Percentiles rank a stretch among this genome's conserved stretches.
These are phyloP conservation scores for Agrochola macilenta DNA, from an alignment of 2,888 invertebrate species.

Conservation along the genomic window DNA sequence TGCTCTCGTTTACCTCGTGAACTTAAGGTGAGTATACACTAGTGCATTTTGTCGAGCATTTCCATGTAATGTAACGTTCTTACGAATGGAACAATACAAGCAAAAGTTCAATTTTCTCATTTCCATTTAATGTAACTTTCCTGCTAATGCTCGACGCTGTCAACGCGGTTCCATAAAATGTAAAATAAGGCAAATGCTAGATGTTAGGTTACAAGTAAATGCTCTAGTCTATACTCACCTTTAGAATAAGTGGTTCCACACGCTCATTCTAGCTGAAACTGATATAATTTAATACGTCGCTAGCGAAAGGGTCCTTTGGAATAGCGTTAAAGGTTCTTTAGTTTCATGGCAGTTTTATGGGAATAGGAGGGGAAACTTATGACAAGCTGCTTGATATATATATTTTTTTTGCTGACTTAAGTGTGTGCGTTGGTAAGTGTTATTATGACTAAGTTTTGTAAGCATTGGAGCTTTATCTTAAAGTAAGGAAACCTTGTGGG, in stretches of 20 bases:
- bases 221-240: too few species aligned
- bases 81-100: too few species aligned
- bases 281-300: constrained; percentile 61
- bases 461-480: neutral
- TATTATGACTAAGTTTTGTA: constrained; percentile 15
- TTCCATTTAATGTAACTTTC: too few species aligned
- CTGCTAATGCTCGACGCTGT: too few species aligned
- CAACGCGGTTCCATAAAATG: too few species aligned
- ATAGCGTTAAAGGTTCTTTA: constrained; percentile 58
- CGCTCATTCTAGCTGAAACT: constrained; percentile 43
- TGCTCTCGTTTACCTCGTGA: neutral
- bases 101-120: too few species aligned
- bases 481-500: too few species aligned
- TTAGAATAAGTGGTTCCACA: constrained; percentile 32
- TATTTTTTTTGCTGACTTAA: constrained; percentile 43
- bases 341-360: constrained; percentile 63
- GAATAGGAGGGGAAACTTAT: constrained; percentile 45
- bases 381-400: constrained; percentile 39
- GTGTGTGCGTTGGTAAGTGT: neutral
- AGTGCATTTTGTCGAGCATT: too few species aligned
- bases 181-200: too few species aligned
- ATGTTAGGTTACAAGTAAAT: too few species aligned
- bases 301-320: constrained; percentile 54
- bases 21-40: too few species aligned
- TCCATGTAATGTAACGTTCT: too few species aligned